These are phyloP conservation scores for Pseudoatta argentina DNA, from an alignment of 1,140 invertebrate species.

Conservation along the genomic window DNA sequence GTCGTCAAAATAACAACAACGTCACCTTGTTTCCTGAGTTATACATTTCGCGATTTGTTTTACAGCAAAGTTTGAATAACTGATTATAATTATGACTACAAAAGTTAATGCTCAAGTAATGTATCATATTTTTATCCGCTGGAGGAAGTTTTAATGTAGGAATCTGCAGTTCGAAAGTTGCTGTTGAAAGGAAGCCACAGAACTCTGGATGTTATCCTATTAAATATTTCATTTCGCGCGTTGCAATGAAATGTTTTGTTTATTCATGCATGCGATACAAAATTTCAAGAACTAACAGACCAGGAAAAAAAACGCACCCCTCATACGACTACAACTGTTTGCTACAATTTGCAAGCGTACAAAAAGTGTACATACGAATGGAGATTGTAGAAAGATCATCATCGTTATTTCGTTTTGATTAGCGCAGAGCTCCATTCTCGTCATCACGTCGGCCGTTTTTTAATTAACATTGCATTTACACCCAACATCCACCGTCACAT, in stretches of 20 bases:
- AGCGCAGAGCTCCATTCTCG: constrained; percentile 45
- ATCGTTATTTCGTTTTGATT: constrained; percentile 45
- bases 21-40: neutral
- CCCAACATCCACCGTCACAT: constrained; percentile 14
- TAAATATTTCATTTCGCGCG: constrained; percentile 2
- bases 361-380: constrained; percentile 64
- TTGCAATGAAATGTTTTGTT: constrained; percentile 51
- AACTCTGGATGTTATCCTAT: neutral
- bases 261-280: constrained; percentile 54
- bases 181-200: neutral
- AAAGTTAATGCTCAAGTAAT: neutral
- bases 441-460: constrained; percentile 26
- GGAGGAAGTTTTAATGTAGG: neutral
- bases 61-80: neutral
- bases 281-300: constrained; percentile 59
- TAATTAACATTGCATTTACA: constrained; percentile 36
- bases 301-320: constrained; percentile 50
- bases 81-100: neutral
- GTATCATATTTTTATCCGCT: neutral
- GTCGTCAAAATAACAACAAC: no score
- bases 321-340: constrained; percentile 52
- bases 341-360: constrained; percentile 62
- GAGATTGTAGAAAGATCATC: constrained; percentile 64
- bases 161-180: neutral
- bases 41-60: neutral